Conservation (phyloP, 2,797 vertebrate genomes). For the Cirrhinus mrigala region DNA sequence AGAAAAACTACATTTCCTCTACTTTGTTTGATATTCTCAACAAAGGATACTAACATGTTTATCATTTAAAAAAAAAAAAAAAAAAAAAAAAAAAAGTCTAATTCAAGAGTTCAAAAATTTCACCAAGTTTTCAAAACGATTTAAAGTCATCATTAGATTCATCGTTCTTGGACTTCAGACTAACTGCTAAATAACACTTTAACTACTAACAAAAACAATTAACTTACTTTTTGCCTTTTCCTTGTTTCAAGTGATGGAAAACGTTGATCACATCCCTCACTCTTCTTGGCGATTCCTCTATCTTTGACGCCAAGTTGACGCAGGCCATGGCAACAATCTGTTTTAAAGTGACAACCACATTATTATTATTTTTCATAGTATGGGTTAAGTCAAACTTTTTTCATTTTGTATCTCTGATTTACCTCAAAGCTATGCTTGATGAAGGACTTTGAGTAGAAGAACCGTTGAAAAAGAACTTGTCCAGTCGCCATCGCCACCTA, state of each 20-base stretch:
- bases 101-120: not conserved
- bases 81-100: not conserved
- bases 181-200: not conserved
- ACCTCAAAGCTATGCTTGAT: conserved; percentile 89
- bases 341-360: conserved; percentile 62
- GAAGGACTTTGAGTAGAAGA: conserved; percentile 89
- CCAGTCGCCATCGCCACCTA: conserved; percentile 90
- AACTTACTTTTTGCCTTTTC: conserved; percentile 86
- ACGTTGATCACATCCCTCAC: conserved; percentile 90
- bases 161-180: too few species aligned
- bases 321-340: conserved; percentile 91
- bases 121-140: not conserved
- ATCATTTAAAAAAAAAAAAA: not conserved
- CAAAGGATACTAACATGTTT: not conserved
- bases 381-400: not conserved
- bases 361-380: not conserved
- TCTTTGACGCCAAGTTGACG: conserved; percentile 89
- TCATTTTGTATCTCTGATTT: conserved; percentile 56
- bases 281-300: conserved; percentile 85
- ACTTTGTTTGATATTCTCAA: too few species aligned
- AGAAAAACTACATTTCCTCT: too few species aligned
- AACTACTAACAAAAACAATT: not conserved
- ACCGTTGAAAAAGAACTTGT: conserved; percentile 87
- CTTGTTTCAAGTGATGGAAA: conserved; percentile 85
- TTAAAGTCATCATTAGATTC: not conserved